A percentile compares a stretch with the other conserved stretches of the same genome.
Evolutionary conservation across 2,113 vertebrate genomes (phyloP).

Genomic region (Cephalopterus ornatus): DNA sequence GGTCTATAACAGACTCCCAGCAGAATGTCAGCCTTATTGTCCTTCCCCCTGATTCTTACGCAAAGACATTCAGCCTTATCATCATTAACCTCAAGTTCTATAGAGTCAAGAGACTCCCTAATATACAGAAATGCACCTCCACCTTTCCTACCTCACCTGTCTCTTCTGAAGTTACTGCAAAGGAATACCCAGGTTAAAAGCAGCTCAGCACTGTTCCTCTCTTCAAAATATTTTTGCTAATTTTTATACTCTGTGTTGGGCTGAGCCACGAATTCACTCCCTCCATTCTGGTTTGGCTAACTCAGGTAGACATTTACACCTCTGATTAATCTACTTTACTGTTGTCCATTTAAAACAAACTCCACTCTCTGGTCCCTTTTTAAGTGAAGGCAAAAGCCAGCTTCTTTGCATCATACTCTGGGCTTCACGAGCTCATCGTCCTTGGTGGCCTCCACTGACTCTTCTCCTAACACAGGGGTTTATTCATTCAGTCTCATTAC

Average conservation of each 20-base stretch:
- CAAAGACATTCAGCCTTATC: not conserved
- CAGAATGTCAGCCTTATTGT: not conserved
- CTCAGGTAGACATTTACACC: not conserved
- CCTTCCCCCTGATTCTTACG: not conserved
- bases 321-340: not conserved
- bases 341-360: not conserved
- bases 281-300: not conserved
- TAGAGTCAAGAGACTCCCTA: not conserved
- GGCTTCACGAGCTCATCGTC: not conserved
- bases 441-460: not conserved
- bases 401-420: not conserved
- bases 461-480: not conserved
- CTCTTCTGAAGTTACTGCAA: not conserved
- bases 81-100: not conserved
- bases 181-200: not conserved
- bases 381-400: not conserved
- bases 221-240: not conserved
- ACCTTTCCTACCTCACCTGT: not conserved
- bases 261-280: not conserved
- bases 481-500: not conserved
- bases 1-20: not conserved
- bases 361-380: not conserved
- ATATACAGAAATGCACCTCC: not conserved
- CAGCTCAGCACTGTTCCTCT: not conserved
- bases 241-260: rapidly evolving